Evolutionary conservation across 1,140 invertebrate genomes (phyloP).

Genomic region (Charaxes varanes): DNA sequence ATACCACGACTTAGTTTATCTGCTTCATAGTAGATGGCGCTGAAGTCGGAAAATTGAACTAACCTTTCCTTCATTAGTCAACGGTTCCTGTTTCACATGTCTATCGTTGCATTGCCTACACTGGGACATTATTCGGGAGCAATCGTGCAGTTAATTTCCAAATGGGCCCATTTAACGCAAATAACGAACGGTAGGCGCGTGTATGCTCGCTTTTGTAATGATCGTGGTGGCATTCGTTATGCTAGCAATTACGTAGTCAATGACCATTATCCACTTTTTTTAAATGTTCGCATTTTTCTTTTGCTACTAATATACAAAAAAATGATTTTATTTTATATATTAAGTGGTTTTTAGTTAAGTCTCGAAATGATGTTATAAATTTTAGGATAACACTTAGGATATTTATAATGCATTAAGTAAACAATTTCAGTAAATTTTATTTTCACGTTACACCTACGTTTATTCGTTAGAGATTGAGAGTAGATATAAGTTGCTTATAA

Average conservation of each 20-base stretch:
- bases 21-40: too few relatives aligned
- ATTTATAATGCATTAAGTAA: too few relatives aligned
- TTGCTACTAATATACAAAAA: background rate
- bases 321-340: background rate
- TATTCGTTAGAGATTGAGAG: too few relatives aligned
- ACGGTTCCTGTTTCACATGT: conserved; percentile 33
- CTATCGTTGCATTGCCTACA: conserved; percentile 34
- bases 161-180: conserved; percentile 64
- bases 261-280: conserved; percentile 5
- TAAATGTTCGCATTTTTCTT: background rate
- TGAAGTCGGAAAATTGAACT: background rate
- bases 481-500: too few relatives aligned
- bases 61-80: conserved; percentile 38
- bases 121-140: conserved; percentile 53
- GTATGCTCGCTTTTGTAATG: conserved; percentile 44
- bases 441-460: too few relatives aligned
- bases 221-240: conserved; percentile 26
- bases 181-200: conserved; percentile 47
- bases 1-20: too few relatives aligned
- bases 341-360: conserved; percentile 44
- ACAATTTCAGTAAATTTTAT: too few relatives aligned
- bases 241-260: conserved; percentile 26
- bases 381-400: too few relatives aligned
- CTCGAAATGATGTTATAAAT: too few relatives aligned
- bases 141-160: conserved; percentile 69